Conservation (phyloP, 2,888 invertebrate species). For the Amiota communis region DNA sequence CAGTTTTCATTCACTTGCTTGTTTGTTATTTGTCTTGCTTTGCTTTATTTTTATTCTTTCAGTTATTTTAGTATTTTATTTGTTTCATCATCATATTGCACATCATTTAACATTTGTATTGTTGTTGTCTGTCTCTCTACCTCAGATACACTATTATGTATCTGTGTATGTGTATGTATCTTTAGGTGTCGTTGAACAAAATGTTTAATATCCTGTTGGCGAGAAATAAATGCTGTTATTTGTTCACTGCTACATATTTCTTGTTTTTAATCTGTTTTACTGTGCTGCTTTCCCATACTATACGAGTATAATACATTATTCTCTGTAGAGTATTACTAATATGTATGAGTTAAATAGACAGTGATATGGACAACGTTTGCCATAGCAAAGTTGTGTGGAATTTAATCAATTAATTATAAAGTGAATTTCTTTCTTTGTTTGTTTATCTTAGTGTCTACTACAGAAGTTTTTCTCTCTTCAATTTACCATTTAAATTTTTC, state of each 20-base stretch:
- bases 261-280: not conserved
- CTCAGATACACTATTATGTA: not conserved
- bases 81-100: not conserved
- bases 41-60: not conserved
- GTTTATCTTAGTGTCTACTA: too few species aligned
- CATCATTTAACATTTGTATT: not conserved
- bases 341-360: not conserved
- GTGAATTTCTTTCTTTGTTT: too few species aligned
- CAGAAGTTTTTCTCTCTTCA: too few species aligned
- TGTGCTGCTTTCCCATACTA: not conserved
- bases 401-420: slow-evolving; percentile 6
- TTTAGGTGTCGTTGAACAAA: slow-evolving; percentile 32
- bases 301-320: not conserved
- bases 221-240: slow-evolving; percentile 41
- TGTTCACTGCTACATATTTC: slow-evolving; percentile 20
- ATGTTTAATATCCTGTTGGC: slow-evolving; percentile 51
- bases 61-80: not conserved
- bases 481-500: too few species aligned
- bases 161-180: slow-evolving; percentile 2
- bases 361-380: not conserved
- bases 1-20: not conserved
- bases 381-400: slow-evolving; percentile 11
- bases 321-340: not conserved
- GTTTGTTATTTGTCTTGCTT: slow-evolving; percentile 9
- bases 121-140: not conserved